phyloP scores from a whole-genome alignment of 2,113 vertebrate species.

The Eudyptes chrysolophus region DNA sequence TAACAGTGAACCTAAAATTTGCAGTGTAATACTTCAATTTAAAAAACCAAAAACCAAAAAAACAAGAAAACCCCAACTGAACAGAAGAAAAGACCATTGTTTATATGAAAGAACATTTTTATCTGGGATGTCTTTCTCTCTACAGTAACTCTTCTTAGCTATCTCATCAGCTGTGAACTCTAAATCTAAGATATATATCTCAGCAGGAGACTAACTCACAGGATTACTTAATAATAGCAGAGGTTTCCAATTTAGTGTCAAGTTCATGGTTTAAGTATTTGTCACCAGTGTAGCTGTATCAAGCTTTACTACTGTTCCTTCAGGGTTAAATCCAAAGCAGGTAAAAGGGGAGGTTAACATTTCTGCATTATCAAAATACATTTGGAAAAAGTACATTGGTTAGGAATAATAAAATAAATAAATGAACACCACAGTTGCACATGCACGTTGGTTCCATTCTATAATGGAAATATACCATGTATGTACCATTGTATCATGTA shows the following conservation, averaged over 20 bases:
- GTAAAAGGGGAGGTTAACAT: background rate
- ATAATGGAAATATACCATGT: background rate
- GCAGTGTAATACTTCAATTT: background rate
- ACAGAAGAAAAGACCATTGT: background rate
- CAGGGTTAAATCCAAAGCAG: background rate
- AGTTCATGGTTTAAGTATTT: background rate
- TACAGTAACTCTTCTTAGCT: background rate
- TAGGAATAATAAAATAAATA: background rate
- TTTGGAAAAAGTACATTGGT: background rate
- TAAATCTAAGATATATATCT: background rate
- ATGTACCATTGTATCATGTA: background rate
- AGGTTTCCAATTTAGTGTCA: background rate
- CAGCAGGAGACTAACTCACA: background rate
- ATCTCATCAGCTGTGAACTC: background rate
- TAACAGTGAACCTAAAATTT: background rate
- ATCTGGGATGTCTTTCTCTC: background rate
- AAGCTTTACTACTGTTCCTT: background rate
- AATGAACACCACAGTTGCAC: background rate
- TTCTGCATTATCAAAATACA: background rate
- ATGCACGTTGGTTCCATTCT: background rate
- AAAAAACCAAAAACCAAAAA: background rate
- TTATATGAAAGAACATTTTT: background rate
- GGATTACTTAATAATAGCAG: background rate
- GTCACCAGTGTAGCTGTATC: background rate
- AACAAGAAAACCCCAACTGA: background rate